phyloP scores from a whole-genome alignment of 2,888 invertebrate genomes.

The Reticulitermes lucifugus region DNA sequence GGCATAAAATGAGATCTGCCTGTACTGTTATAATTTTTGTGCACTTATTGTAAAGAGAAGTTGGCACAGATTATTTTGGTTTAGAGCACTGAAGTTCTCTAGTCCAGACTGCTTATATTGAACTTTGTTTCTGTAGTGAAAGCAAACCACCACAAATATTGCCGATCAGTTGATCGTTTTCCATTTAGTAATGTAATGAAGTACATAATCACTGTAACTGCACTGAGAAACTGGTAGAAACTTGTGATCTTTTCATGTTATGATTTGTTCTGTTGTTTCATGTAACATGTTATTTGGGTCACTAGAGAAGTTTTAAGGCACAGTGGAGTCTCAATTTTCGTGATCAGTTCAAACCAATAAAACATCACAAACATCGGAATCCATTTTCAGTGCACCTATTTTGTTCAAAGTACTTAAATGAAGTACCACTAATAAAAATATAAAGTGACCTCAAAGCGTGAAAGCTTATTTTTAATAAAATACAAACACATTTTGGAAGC shows the following conservation, averaged over 20 bases:
- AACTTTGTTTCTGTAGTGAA: neutral
- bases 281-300: neutral
- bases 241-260: neutral
- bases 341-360: too few species aligned
- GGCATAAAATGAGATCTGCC: neutral
- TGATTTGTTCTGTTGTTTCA: neutral
- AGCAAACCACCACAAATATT: slow-evolving; percentile 3
- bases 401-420: too few species aligned
- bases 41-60: too few species aligned
- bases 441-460: too few species aligned
- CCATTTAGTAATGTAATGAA: slow-evolving; percentile 3
- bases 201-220: neutral
- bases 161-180: slow-evolving; percentile 34
- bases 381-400: too few species aligned
- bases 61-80: neutral
- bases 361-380: too few species aligned
- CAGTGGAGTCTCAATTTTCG: too few species aligned
- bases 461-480: too few species aligned
- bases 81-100: neutral
- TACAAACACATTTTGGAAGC: too few species aligned
- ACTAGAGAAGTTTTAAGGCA: too few species aligned
- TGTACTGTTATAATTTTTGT: neutral
- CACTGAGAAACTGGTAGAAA: slow-evolving; percentile 12
- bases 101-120: neutral
- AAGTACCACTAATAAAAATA: too few species aligned